Base-by-base conservation (phyloP, 2,113 vertebrate genomes). In the Panurus biarmicus region DNA sequence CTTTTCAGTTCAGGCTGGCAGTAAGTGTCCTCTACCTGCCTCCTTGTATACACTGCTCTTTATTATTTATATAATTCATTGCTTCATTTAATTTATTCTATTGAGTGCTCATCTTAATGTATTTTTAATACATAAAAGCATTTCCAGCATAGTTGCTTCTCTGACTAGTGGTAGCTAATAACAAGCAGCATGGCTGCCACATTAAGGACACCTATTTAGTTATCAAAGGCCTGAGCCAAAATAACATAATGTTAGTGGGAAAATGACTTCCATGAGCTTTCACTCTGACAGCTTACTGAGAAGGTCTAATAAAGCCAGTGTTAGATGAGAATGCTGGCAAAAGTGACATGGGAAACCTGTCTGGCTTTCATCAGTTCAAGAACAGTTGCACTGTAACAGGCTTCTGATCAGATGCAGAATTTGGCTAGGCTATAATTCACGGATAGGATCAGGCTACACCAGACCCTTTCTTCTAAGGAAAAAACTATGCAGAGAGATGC, bases 61-160 rank as follows among this genome's bases (percentile, higher is more conserved):
- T 85, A 85, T 94, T 92, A 86, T 86, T 95, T 89, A 70, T 85
- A 35, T 76, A 82, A 72, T 85, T 93, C 47, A 87, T 95, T 67
- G 67, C 33, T 94, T 89, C 78, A 80, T 90, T 96, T 95, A 91
- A 93, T 94, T 95, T 95, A 71, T 84, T 71, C 69, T 96, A 45
- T 77, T 90, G 83, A 96, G 84, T 90, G 69, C 48, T 14, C n/a
- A 8, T 89, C 80, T 84, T 95, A 78, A 93, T 96, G 53, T 90
- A 94, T 90, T 92, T 96, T 93, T 93, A 95, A 95, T 90, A 87
- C 44, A 42, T 81, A 89, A 86, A 90, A 90, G 45, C 80, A 72
- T 71, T 95, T 93, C 44, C 18, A 80, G 64, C 72, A 45, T 58
- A 64, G n/a, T 53, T 91, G 33, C 67, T 73, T 73, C 65, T 88